A percentile compares a stretch with the other conserved stretches of the same genome.
Conservation (phyloP, 1,140 invertebrate genomes). For the Lordiphosa mommai region DNA sequence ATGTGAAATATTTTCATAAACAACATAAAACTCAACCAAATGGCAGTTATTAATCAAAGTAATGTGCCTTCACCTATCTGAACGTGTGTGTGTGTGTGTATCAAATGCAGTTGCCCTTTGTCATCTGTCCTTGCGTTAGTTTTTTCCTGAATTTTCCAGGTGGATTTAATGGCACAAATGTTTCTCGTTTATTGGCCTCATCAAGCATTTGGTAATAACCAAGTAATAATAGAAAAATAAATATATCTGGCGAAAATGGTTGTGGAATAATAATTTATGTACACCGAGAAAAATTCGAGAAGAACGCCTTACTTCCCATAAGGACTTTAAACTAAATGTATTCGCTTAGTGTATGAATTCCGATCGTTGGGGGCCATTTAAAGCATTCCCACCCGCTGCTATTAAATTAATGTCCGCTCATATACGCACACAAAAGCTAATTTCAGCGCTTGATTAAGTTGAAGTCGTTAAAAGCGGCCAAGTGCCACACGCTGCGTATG, state of each 20-base stretch:
- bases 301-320: no score
- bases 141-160: slow-evolving; percentile 58
- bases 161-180: slow-evolving; percentile 66
- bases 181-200: slow-evolving; percentile 42
- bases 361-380: slow-evolving; percentile 6
- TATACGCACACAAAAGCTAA: slow-evolving; percentile 76
- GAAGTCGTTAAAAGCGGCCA: slow-evolving; percentile 71
- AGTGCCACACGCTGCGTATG: slow-evolving; percentile 72
- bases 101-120: slow-evolving; percentile 54
- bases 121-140: slow-evolving; percentile 37
- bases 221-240: slow-evolving; percentile 50
- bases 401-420: slow-evolving; percentile 75
- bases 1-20: slow-evolving; percentile 77
- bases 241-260: slow-evolving; percentile 12
- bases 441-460: slow-evolving; percentile 76
- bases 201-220: slow-evolving; percentile 51
- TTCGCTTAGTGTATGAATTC: slow-evolving; percentile 11
- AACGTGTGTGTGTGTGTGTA: slow-evolving; percentile 13
- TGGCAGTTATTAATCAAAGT: slow-evolving; percentile 78
- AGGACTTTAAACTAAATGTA: not conserved
- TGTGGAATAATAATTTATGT: slow-evolving; percentile 1
- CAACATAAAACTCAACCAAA: slow-evolving; percentile 77
- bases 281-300: no score
- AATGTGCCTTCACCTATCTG: slow-evolving; percentile 53
- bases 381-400: slow-evolving; percentile 46